Conservation (phyloP, 2,888 invertebrate genomes). For the Creontiades dilutus region DNA sequence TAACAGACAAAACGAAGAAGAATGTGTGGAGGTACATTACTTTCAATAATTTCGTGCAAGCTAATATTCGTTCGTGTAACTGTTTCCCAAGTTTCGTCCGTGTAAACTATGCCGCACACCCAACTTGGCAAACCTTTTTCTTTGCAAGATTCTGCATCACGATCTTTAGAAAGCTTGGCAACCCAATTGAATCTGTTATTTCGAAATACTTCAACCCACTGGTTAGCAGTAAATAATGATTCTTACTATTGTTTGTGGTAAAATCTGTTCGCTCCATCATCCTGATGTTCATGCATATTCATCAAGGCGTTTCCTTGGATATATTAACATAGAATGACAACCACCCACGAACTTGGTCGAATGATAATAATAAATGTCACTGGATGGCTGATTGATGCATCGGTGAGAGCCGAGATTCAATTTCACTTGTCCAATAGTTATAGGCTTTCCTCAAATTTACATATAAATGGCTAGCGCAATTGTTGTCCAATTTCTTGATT, state of each 20-base stretch:
- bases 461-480: not conserved
- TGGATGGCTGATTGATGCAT: slow-evolving; percentile 4
- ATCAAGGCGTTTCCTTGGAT: not conserved
- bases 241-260: slow-evolving; percentile 14
- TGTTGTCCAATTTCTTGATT: not conserved
- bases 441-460: not conserved
- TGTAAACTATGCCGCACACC: too few species aligned
- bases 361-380: slow-evolving; percentile 37
- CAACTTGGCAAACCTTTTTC: too few species aligned
- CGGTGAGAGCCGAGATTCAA: not conserved
- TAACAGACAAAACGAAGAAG: too few species aligned
- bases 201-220: slow-evolving; percentile 32
- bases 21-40: too few species aligned
- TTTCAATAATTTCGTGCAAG: too few species aligned
- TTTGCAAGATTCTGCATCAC: too few species aligned
- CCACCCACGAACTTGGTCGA: slow-evolving; percentile 21
- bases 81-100: too few species aligned
- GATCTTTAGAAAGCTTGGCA: not conserved
- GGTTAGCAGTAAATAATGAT: slow-evolving; percentile 8
- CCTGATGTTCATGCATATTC: slow-evolving; percentile 11
- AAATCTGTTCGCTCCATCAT: slow-evolving; percentile 12
- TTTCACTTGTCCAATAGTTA: not conserved
- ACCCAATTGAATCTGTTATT: not conserved
- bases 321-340: slow-evolving; percentile 52
- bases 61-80: too few species aligned